phyloP scores from a whole-genome alignment of 2,888 invertebrate species.

The Idaea straminata region DNA sequence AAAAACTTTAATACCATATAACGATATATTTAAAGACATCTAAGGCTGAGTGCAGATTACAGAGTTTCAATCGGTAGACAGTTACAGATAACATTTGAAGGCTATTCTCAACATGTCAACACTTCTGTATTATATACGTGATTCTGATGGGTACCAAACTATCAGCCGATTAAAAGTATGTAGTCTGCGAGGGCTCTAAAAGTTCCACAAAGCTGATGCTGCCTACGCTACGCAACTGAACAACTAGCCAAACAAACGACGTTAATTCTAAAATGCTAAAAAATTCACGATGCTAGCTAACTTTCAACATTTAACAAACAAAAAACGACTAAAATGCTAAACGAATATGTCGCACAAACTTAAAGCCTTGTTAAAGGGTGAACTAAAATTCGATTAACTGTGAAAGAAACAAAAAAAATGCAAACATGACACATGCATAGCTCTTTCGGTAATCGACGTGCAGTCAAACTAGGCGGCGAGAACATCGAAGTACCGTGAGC shows the following conservation, averaged over 20 bases:
- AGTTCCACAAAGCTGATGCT: neutral
- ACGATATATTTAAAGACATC: neutral
- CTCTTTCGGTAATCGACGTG: slow-evolving; percentile 61
- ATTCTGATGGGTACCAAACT: neutral
- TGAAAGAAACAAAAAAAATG: slow-evolving; percentile 54
- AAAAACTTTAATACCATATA: neutral
- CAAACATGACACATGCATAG: slow-evolving; percentile 70
- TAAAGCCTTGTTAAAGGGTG: slow-evolving; percentile 35
- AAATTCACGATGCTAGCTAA: slow-evolving; percentile 1
- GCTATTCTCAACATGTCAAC: neutral
- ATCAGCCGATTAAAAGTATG: neutral
- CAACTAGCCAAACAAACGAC: slow-evolving; percentile 10
- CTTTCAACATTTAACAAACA: slow-evolving; percentile 13
- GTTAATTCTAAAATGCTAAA: neutral
- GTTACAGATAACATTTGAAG: neutral
- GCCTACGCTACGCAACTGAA: neutral
- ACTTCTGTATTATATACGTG: neutral
- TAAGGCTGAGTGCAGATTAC: neutral
- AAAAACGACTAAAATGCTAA: slow-evolving; percentile 13
- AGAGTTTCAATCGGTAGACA: neutral
- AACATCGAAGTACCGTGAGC: slow-evolving; percentile 69
- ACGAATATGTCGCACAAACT: slow-evolving; percentile 31
- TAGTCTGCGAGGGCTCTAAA: neutral
- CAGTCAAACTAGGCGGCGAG: slow-evolving; percentile 53
- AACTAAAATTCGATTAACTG: slow-evolving; percentile 43